Conservation (phyloP, 1,140 invertebrate genomes). For the Batillaria attramentaria region DNA sequence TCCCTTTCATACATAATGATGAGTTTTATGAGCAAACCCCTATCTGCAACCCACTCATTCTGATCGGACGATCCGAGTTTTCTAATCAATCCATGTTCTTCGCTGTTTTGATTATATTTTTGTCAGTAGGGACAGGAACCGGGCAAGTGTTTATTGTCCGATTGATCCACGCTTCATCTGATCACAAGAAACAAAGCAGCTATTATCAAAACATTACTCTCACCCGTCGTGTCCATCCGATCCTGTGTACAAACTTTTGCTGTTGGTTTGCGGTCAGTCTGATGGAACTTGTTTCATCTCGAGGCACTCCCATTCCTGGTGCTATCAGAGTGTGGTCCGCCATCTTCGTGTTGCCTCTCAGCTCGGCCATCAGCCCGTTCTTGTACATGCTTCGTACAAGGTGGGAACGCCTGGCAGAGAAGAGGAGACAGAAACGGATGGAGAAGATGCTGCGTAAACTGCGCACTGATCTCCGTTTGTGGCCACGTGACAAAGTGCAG, state of each 20-base stretch:
- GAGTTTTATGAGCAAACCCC: constrained; percentile 46
- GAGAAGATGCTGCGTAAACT: no score
- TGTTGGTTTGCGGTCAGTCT: constrained; percentile 36
- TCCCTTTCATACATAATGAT: constrained; percentile 12
- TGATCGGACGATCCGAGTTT: constrained; percentile 27
- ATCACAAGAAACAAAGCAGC: not conserved
- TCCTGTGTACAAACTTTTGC: constrained; percentile 39
- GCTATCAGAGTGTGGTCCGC: constrained; percentile 49
- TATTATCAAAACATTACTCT: constrained; percentile 30
- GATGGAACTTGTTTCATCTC: constrained; percentile 35
- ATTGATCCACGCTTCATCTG: not conserved
- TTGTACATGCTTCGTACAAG: no score
- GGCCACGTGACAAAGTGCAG: no score
- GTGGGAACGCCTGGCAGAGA: no score
- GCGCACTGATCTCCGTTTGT: no score
- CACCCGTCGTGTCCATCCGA: constrained; percentile 37
- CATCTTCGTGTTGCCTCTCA: constrained; percentile 49
- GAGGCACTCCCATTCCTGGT: constrained; percentile 37
- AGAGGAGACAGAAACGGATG: no score
- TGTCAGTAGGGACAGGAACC: constrained; percentile 40
- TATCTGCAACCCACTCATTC: constrained; percentile 45
- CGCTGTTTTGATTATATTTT: constrained; percentile 40
- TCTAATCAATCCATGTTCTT: constrained; percentile 44
- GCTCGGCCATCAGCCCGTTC: constrained; percentile 51
- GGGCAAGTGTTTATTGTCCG: constrained; percentile 40